phyloP scores from a whole-genome alignment of 2,797 vertebrate genomes.

The Silurus aristotelis region DNA sequence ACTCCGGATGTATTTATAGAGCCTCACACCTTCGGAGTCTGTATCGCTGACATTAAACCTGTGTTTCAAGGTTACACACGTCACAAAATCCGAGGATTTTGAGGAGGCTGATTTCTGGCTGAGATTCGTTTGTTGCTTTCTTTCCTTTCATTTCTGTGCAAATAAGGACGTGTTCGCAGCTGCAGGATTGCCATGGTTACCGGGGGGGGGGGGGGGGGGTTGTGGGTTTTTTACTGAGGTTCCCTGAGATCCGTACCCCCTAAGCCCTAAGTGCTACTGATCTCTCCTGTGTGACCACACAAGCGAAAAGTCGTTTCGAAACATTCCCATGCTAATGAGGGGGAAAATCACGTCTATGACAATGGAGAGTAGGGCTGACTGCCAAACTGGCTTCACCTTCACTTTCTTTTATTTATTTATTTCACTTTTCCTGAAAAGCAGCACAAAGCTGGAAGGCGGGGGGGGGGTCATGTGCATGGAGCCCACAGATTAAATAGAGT shows the following conservation, averaged over 20 bases:
- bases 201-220: slow-evolving; percentile 5
- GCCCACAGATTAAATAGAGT: background rate
- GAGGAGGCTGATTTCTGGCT: slow-evolving; percentile 29
- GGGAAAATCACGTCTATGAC: background rate
- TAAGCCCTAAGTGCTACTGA: slow-evolving; percentile 6
- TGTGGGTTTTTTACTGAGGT: slow-evolving; percentile 21
- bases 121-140: slow-evolving; percentile 46
- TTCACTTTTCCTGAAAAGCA: background rate
- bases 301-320: background rate
- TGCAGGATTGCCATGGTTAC: slow-evolving; percentile 55
- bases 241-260: slow-evolving; percentile 26
- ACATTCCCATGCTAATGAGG: slow-evolving; percentile 9
- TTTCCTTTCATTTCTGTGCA: slow-evolving; percentile 52
- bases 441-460: too few species aligned
- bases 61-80: slow-evolving; percentile 25
- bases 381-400: background rate
- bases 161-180: slow-evolving; percentile 50
- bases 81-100: slow-evolving; percentile 17
- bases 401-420: background rate
- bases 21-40: slow-evolving; percentile 9
- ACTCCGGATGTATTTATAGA: background rate
- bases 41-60: background rate
- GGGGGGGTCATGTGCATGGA: background rate
- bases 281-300: background rate
- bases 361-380: too few species aligned